Evolutionary conservation across 2,797 vertebrate species (phyloP).

Genomic region (Gymnocypris eckloni): DNA sequence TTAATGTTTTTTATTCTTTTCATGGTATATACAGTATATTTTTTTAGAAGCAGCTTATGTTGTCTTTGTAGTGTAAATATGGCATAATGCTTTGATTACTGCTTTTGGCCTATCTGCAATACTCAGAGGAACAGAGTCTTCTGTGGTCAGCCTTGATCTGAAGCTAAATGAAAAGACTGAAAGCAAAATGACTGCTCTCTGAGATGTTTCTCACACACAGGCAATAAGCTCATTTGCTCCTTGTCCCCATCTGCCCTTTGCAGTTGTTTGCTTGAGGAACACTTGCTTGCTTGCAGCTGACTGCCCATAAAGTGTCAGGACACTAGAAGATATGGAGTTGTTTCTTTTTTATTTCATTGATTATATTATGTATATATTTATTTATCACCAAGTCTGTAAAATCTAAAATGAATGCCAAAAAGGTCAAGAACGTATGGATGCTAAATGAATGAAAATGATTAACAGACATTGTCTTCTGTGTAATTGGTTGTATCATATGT

Average conservation of each 20-base stretch:
- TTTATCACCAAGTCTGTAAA: neutral
- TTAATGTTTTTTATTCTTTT: neutral
- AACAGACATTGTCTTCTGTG: neutral
- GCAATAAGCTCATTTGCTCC: neutral
- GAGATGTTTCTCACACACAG: constrained; percentile 5
- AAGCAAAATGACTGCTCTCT: constrained; percentile 6
- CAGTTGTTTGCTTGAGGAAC: neutral
- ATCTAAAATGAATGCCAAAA: neutral
- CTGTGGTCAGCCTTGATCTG: neutral
- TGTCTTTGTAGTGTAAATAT: neutral
- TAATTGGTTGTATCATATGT: neutral
- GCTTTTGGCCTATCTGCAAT: neutral
- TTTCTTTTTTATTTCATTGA: neutral
- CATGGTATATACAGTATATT: neutral
- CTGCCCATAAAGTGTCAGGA: neutral
- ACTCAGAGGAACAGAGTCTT: neutral
- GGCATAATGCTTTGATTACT: neutral
- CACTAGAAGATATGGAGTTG: neutral
- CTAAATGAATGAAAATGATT: neutral
- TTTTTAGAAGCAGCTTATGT: neutral
- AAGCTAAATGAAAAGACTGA: neutral
- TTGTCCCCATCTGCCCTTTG: neutral
- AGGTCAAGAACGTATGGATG: neutral
- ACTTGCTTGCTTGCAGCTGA: neutral
- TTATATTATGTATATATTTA: no score